Conservation (phyloP, 2,888 invertebrate species). For the Diaperis boleti region DNA sequence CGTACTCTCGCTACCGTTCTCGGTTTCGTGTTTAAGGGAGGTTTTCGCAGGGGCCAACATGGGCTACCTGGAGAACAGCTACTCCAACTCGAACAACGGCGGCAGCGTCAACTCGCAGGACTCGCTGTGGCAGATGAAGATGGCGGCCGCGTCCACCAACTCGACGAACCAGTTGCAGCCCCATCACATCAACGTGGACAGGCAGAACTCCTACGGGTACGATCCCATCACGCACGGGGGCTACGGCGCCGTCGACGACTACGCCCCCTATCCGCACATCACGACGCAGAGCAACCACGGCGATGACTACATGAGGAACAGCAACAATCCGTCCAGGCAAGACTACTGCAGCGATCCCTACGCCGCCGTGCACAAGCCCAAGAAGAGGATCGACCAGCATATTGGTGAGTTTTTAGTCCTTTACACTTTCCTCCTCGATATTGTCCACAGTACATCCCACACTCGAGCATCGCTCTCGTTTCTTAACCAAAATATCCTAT, state of each 20-base stretch:
- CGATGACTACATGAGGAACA: constrained; percentile 80
- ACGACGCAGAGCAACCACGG: constrained; percentile 75
- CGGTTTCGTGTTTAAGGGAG: no score
- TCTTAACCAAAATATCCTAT: no score
- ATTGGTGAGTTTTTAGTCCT: constrained; percentile 77
- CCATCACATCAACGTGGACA: constrained; percentile 73
- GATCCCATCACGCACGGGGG: constrained; percentile 86
- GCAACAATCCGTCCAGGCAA: constrained; percentile 87
- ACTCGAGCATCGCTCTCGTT: no score
- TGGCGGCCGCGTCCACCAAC: constrained; percentile 80
- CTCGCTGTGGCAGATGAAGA: constrained; percentile 94
- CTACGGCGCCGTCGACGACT: constrained; percentile 85
- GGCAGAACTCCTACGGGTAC: constrained; percentile 77
- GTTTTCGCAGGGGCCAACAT: constrained; percentile 81
- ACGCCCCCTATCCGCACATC: constrained; percentile 86
- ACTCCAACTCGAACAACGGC: constrained; percentile 94
- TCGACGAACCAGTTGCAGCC: constrained; percentile 73
- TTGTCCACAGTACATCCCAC: no score
- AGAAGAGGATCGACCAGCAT: constrained; percentile 88
- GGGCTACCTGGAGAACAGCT: constrained; percentile 92
- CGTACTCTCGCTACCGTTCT: no score
- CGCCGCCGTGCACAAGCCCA: constrained; percentile 90
- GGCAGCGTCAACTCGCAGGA: constrained; percentile 95
- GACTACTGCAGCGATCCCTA: constrained; percentile 91
- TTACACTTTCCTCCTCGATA: background rate